phyloP scores from a whole-genome alignment of 2,113 vertebrate species.

The Apteryx mantelli region DNA sequence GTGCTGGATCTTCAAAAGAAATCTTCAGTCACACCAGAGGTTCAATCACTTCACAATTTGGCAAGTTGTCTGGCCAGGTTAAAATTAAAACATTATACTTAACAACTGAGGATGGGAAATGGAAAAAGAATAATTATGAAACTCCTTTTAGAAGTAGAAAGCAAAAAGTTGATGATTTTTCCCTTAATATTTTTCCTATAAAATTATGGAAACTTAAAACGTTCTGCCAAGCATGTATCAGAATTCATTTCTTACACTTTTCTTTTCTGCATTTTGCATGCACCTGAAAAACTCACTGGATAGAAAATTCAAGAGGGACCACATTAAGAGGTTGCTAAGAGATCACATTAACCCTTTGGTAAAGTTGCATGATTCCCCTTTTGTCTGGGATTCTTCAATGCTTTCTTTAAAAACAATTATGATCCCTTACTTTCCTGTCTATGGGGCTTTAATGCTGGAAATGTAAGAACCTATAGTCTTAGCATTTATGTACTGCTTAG shows the following conservation, averaged over 20 bases:
- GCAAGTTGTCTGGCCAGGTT: not conserved
- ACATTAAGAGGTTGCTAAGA: not conserved
- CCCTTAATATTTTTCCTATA: not conserved
- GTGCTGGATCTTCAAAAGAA: slow-evolving; percentile 47
- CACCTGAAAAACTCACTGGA: not conserved
- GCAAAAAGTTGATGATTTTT: not conserved
- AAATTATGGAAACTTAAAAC: not conserved
- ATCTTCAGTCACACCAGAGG: not conserved
- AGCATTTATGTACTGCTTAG: not conserved
- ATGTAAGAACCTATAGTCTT: not conserved
- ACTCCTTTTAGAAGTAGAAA: not conserved
- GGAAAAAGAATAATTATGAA: not conserved
- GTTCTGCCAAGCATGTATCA: not conserved
- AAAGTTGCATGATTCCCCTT: not conserved
- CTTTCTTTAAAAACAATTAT: not conserved
- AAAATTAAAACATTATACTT: slow-evolving; percentile 6
- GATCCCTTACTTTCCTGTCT: not conserved
- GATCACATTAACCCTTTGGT: not conserved
- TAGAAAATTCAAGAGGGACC: not conserved
- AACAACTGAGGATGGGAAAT: not conserved
- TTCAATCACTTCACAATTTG: slow-evolving; percentile 39
- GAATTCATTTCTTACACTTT: not conserved
- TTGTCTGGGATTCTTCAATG: not conserved
- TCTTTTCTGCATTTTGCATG: not conserved
- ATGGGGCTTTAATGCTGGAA: not conserved